phyloP scores from a whole-genome alignment of 2,113 vertebrate species.

The Corythornis vintsioides region DNA sequence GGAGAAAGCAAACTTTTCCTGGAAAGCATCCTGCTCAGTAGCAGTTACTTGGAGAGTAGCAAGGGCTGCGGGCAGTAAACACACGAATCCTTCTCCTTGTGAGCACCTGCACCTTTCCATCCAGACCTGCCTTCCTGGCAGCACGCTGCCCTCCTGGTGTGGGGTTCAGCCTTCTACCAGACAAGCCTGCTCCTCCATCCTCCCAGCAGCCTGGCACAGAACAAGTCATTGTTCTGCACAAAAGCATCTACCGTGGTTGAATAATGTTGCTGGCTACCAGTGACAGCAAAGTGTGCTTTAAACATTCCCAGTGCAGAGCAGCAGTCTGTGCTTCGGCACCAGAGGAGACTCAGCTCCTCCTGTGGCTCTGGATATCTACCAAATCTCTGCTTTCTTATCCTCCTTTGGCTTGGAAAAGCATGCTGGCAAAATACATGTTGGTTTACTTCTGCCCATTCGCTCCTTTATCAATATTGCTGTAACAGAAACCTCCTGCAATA shows the following conservation, averaged over 20 bases:
- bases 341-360: not conserved
- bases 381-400: not conserved
- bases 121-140: not conserved
- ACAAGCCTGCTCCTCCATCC: not conserved
- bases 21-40: not conserved
- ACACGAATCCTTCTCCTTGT: not conserved
- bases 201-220: not conserved
- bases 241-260: not conserved
- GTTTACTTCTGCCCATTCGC: not conserved
- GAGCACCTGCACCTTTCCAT: not conserved
- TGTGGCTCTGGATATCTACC: not conserved
- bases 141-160: not conserved
- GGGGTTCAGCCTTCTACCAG: not conserved
- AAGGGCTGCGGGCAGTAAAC: not conserved
- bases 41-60: not conserved
- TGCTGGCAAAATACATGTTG: not conserved
- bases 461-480: not conserved
- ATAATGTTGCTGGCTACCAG: not conserved
- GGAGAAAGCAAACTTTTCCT: not conserved
- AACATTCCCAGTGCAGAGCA: not conserved
- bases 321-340: not conserved
- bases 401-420: not conserved
- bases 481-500: not conserved
- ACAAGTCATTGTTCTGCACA: not conserved
- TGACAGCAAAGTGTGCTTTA: not conserved